These are phyloP conservation scores for Arion vulgaris DNA, from an alignment of 1,140 invertebrate genomes.

Conservation along the genomic window DNA sequence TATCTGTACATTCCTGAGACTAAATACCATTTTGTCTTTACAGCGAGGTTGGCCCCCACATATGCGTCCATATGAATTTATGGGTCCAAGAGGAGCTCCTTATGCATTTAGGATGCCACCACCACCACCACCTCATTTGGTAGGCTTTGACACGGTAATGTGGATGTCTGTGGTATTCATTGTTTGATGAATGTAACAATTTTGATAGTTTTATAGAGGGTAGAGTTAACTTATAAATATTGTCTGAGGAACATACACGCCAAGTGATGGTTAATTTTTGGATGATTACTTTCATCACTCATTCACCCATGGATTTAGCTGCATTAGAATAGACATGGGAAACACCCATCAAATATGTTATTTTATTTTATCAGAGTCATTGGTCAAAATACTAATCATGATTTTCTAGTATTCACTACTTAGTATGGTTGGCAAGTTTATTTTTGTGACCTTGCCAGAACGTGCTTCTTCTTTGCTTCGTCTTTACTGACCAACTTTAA, in stretches of 20 bases:
- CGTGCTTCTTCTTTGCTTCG: too few relatives aligned
- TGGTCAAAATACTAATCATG: too few relatives aligned
- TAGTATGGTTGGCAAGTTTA: too few relatives aligned
- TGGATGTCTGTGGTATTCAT: too few relatives aligned
- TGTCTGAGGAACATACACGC: too few relatives aligned
- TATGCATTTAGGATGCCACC: slow-evolving; percentile 58
- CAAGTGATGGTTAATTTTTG: slow-evolving; percentile 15
- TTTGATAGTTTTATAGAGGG: too few relatives aligned
- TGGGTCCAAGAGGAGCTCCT: slow-evolving; percentile 63
- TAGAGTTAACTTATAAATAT: background rate
- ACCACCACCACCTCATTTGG: slow-evolving; percentile 58
- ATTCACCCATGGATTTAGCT: background rate
- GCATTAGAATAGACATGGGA: background rate
- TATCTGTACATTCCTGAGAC: background rate
- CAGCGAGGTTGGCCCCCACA: slow-evolving; percentile 58
- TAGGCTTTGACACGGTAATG: slow-evolving; percentile 19
- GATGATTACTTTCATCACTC: slow-evolving; percentile 18
- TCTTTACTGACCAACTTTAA: too few relatives aligned
- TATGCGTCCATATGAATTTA: slow-evolving; percentile 65
- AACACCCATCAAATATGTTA: too few relatives aligned
- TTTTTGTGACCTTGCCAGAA: too few relatives aligned
- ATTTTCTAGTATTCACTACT: too few relatives aligned
- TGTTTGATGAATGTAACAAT: too few relatives aligned
- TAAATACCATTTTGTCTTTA: background rate
- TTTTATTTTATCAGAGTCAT: too few relatives aligned